These are phyloP conservation scores for Antitype chi DNA, from an alignment of 2,888 invertebrate genomes.

Conservation along the genomic window DNA sequence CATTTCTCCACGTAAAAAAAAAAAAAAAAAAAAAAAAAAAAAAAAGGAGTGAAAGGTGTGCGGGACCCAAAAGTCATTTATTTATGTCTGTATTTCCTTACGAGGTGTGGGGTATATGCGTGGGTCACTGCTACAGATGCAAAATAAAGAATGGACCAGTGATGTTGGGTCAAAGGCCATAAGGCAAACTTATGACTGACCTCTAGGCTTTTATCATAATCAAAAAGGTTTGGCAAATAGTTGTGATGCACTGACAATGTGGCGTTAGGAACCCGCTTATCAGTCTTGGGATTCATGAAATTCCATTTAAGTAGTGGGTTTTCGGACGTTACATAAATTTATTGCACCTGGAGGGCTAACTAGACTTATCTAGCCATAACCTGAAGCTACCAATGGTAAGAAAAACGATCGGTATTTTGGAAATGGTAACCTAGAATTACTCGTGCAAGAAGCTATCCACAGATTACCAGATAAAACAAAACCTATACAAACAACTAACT, in stretches of 20 bases:
- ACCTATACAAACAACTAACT: background rate
- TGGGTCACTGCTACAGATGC: background rate
- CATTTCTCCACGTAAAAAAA: no score
- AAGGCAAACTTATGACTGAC: background rate
- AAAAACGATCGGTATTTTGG: background rate
- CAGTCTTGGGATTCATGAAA: constrained; percentile 7
- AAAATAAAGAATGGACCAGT: background rate
- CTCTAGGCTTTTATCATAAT: background rate
- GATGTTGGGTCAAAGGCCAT: background rate
- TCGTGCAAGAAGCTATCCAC: background rate
- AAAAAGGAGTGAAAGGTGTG: constrained; percentile 66
- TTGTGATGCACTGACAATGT: background rate
- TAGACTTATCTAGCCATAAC: background rate
- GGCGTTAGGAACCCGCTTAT: background rate
- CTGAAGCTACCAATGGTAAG: background rate
- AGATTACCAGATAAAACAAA: background rate
- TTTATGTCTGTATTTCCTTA: constrained; percentile 46
- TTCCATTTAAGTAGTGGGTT: background rate
- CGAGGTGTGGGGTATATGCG: background rate
- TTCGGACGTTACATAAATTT: background rate
- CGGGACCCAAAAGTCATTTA: constrained; percentile 35
- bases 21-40: no score
- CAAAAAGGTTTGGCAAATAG: background rate
- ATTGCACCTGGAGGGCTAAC: background rate
- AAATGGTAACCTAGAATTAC: background rate